phyloP scores from a whole-genome alignment of 1,140 invertebrate species.

The Stenopsyche tienmushanensis region DNA sequence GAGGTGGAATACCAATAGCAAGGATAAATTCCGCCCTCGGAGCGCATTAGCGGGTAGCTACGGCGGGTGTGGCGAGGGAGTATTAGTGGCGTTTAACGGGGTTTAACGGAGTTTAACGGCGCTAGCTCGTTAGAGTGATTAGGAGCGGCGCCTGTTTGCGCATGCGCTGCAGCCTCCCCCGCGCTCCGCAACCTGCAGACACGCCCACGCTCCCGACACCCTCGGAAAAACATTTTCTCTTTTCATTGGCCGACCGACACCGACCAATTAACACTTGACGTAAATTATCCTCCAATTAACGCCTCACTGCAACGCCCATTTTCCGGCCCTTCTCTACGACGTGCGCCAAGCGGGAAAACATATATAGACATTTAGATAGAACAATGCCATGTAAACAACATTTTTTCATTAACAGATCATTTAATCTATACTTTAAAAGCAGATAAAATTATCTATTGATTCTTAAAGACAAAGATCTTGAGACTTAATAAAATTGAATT shows the following conservation, averaged over 20 bases:
- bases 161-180: conserved; percentile 9
- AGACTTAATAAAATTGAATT: too few relatives aligned
- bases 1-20: too few relatives aligned
- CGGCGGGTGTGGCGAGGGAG: conserved; percentile 19
- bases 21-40: conserved; percentile 39
- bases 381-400: too few relatives aligned
- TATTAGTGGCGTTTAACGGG: conserved; percentile 38
- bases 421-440: too few relatives aligned
- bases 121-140: conserved; percentile 40
- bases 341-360: too few relatives aligned
- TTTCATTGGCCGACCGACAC: conserved; percentile 4
- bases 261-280: conserved; percentile 43
- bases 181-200: conserved; percentile 37
- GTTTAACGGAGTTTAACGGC: conserved; percentile 35
- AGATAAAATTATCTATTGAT: too few relatives aligned
- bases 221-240: background rate
- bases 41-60: background rate
- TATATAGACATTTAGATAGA: too few relatives aligned
- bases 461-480: too few relatives aligned
- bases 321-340: too few relatives aligned
- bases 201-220: conserved; percentile 23
- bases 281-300: conserved; percentile 45
- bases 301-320: conserved; percentile 45
- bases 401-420: too few relatives aligned
- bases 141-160: conserved; percentile 13